These are phyloP conservation scores for Centrocercus urophasianus DNA, from an alignment of 2,113 vertebrate species.

Conservation along the genomic window DNA sequence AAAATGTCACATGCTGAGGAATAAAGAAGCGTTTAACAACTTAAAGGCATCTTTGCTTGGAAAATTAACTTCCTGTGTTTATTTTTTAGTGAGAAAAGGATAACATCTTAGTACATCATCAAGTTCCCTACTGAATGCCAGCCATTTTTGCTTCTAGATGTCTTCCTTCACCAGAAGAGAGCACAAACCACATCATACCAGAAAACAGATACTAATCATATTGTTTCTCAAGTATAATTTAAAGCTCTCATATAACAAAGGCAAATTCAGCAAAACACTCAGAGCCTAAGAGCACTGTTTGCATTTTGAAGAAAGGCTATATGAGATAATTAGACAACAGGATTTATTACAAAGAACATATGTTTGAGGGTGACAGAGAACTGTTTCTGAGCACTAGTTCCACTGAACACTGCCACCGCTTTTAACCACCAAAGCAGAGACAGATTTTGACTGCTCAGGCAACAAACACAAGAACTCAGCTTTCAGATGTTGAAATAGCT, in stretches of 20 bases:
- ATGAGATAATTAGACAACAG: background rate
- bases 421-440: background rate
- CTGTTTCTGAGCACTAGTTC: background rate
- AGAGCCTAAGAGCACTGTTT: background rate
- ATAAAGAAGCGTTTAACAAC: background rate
- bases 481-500: background rate
- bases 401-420: background rate
- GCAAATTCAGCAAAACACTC: background rate
- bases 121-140: background rate
- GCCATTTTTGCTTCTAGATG: background rate
- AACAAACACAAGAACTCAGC: background rate
- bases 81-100: background rate
- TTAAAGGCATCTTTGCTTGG: background rate
- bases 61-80: background rate
- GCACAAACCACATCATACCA: background rate
- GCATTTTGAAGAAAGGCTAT: background rate
- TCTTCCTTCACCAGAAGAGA: background rate
- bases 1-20: background rate
- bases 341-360: background rate
- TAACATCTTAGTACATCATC: accelerated
- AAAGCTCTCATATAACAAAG: background rate
- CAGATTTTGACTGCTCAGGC: background rate
- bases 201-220: background rate
- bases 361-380: background rate
- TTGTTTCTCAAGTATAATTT: background rate